Base-by-base conservation (phyloP, 37 sponge, comb jelly and placozoan genomes). In the Oopsacas minuta region DNA sequence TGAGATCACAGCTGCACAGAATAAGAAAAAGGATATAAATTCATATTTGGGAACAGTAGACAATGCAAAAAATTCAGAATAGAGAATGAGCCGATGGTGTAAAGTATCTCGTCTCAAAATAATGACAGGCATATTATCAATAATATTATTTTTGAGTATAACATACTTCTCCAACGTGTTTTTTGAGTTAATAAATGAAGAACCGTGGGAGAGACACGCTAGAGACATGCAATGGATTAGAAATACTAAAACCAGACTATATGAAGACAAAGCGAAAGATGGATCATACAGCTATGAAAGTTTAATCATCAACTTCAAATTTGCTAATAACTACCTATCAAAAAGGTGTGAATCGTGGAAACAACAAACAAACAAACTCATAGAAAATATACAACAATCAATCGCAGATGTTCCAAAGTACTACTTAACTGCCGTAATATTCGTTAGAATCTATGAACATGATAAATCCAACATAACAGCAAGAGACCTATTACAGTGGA, bases 401-500 rank as follows among this genome's bases (percentile, higher is more conserved):
- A 42, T 42, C 8, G 15, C 8, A 17, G 15, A 42, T 15, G 15
- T 17, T 42, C 49, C 49, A 42, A 42, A 42, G 15, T 92, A 85
- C 83, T 92, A 88, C 51, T 81, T 92, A 52, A 86, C 88, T 17
- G 90, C 90, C 22, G 88, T 92, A 36, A 35, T 92, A 12, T 37
- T 86, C 15, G 61, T 92, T 22, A 52, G 92, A 25, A 92, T 92
- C 28, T 89, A 89, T 36, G 52, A 88, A 36, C 17, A 32, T 10
- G 89, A 89, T 82, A 61, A 81, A 61, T 85, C 92, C 0, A 38
- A 88, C 37, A 81, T 89, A 32, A 90, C 90, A 3, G 61, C 92
- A 1, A 36, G 52, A 25, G 92, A 92, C 52, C 36, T 92, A 52
- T 39, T 52, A 53, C 88, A 90, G 38, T 92, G 93, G 93, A 85